These are phyloP conservation scores for Podarcis raffonei DNA, from an alignment of 2,113 vertebrate genomes.

Conservation along the genomic window DNA sequence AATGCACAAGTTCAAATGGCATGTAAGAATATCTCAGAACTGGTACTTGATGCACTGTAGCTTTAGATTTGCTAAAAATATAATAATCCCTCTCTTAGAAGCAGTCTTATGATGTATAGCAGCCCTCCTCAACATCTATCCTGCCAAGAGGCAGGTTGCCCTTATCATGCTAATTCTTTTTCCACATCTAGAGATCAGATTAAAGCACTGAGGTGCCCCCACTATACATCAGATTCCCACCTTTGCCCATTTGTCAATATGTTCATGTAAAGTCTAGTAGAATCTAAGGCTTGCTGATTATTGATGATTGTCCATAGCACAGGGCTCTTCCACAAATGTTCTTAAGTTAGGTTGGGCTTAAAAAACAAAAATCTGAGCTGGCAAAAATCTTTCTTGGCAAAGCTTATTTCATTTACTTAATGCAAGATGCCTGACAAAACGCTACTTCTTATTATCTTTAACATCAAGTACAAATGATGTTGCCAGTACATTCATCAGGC, in stretches of 20 bases:
- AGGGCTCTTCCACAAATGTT: neutral
- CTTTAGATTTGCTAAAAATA: neutral
- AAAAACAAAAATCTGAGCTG: neutral
- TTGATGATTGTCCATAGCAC: neutral
- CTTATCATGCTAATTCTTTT: neutral
- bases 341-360: neutral
- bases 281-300: neutral
- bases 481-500: neutral
- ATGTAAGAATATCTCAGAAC: neutral
- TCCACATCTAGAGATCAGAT: neutral
- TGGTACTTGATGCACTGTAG: neutral
- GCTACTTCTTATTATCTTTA: constrained; percentile 40
- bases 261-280: neutral
- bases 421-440: constrained; percentile 14
- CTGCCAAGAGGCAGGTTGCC: neutral
- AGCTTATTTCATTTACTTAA: constrained; percentile 5
- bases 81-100: neutral
- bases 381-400: neutral
- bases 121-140: neutral
- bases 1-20: neutral
- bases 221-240: neutral
- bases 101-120: too few species aligned
- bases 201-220: neutral
- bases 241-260: neutral
- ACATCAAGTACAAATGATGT: constrained; percentile 49